A percentile compares a stretch with the other conserved stretches of the same genome.
These are phyloP conservation scores for Polymixis lichenea DNA, from an alignment of 2,888 invertebrate genomes.

Conservation along the genomic window DNA sequence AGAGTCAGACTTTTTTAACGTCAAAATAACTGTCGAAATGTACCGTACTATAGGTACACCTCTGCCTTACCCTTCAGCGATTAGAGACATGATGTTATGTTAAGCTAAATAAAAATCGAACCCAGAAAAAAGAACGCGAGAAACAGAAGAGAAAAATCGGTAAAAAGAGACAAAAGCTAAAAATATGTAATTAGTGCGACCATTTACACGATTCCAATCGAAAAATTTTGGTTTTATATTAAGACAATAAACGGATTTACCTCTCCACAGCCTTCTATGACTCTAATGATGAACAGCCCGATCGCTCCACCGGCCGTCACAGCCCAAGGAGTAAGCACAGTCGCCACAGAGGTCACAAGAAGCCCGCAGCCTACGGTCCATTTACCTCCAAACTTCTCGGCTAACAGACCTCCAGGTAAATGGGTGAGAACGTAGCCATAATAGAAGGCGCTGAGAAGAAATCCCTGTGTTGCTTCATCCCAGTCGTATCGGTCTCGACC, in stretches of 20 bases:
- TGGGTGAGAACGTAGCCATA: conserved; percentile 96
- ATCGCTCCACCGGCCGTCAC: conserved; percentile 90
- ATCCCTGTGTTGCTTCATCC: conserved; percentile 93
- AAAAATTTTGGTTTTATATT: background rate
- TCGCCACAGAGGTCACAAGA: conserved; percentile 94
- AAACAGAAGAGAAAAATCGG: background rate
- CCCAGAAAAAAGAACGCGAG: background rate
- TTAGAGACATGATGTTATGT: too few species aligned
- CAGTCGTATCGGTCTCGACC: conserved; percentile 90
- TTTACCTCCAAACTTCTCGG: conserved; percentile 96
- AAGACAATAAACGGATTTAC: conserved; percentile 74
- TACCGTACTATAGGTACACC: too few species aligned
- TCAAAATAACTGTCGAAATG: too few species aligned
- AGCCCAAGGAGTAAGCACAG: conserved; percentile 93
- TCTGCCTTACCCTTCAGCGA: too few species aligned
- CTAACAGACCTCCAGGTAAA: conserved; percentile 95
- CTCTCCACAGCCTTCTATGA: conserved; percentile 92
- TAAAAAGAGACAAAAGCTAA: background rate
- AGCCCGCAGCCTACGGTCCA: conserved; percentile 95
- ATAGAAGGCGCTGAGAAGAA: conserved; percentile 95
- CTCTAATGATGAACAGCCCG: conserved; percentile 90
- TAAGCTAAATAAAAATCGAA: background rate
- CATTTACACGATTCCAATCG: background rate
- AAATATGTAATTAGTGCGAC: background rate
- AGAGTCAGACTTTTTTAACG: too few species aligned